Evolutionary conservation across 2,888 invertebrate species (phyloP).

Genomic region (Glaucopsyche alexis): DNA sequence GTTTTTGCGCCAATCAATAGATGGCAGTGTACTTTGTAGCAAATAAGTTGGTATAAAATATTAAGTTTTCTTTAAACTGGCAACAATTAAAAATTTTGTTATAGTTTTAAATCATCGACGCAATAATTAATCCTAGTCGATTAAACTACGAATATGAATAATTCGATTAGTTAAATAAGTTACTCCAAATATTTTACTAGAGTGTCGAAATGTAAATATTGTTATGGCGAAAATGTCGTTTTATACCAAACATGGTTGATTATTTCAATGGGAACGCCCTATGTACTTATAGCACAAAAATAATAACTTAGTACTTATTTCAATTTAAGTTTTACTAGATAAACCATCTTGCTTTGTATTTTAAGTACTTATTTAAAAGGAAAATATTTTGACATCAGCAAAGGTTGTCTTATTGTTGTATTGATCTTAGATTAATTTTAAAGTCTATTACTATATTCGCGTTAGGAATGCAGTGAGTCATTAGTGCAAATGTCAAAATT

Average conservation of each 20-base stretch:
- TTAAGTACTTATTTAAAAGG: neutral
- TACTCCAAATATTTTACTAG: neutral
- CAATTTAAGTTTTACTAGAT: neutral
- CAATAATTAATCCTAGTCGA: neutral
- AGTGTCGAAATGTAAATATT: conserved; percentile 46
- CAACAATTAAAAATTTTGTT: neutral
- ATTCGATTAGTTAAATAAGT: neutral
- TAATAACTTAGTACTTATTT: neutral
- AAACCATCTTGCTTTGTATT: neutral
- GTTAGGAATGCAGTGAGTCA: neutral
- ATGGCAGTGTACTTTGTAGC: neutral
- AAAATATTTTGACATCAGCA: neutral
- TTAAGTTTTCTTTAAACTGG: neutral
- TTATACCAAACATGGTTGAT: conserved; percentile 48
- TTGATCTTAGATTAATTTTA: neutral
- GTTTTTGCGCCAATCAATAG: neutral
- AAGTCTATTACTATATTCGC: neutral
- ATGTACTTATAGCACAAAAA: conserved; percentile 3
- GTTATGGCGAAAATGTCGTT: conserved; percentile 48
- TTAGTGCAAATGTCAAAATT: neutral
- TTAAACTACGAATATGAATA: neutral
- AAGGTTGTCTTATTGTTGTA: neutral
- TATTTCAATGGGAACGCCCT: conserved; percentile 9
- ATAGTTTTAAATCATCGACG: neutral
- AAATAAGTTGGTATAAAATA: neutral